A percentile compares a stretch with the other conserved stretches of the same genome.
Conservation (phyloP, 2,888 invertebrate species). For the Epicampocera succincta region DNA sequence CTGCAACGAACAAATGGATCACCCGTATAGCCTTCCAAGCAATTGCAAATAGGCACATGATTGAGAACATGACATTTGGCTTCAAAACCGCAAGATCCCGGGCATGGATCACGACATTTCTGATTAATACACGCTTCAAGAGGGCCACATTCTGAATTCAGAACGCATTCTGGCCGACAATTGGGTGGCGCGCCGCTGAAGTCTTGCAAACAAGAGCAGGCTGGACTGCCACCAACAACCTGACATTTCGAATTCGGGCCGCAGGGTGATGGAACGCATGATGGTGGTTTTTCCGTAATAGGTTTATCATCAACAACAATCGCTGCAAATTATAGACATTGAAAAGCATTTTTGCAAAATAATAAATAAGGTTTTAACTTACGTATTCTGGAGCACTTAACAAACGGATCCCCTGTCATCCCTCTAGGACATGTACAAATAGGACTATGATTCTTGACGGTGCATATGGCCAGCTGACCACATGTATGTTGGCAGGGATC, state of each 20-base stretch:
- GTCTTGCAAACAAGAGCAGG: constrained; percentile 90
- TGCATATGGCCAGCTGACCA: constrained; percentile 92
- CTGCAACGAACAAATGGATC: constrained; percentile 90
- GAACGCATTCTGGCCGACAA: constrained; percentile 90
- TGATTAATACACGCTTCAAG: constrained; percentile 89
- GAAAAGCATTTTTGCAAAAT: not conserved
- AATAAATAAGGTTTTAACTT: constrained; percentile 80
- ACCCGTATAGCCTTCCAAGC: constrained; percentile 88
- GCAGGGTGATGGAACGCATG: constrained; percentile 91
- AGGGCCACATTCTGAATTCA: constrained; percentile 90
- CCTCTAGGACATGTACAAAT: constrained; percentile 92
- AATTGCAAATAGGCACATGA: constrained; percentile 91
- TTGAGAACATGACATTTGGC: constrained; percentile 90
- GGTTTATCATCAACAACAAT: constrained; percentile 73
- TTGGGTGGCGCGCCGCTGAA: constrained; percentile 90
- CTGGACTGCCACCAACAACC: constrained; percentile 87
- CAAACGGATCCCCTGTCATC: constrained; percentile 94
- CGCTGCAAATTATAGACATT: constrained; percentile 57
- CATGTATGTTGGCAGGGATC: constrained; percentile 95
- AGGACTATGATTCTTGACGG: constrained; percentile 92
- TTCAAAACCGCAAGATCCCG: constrained; percentile 90
- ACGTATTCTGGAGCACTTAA: constrained; percentile 87
- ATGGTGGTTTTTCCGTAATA: constrained; percentile 86
- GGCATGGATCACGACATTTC: constrained; percentile 91
- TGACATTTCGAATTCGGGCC: constrained; percentile 92